phyloP scores from a whole-genome alignment of 2,797 vertebrate species.

The Sebastes wilsoni region DNA sequence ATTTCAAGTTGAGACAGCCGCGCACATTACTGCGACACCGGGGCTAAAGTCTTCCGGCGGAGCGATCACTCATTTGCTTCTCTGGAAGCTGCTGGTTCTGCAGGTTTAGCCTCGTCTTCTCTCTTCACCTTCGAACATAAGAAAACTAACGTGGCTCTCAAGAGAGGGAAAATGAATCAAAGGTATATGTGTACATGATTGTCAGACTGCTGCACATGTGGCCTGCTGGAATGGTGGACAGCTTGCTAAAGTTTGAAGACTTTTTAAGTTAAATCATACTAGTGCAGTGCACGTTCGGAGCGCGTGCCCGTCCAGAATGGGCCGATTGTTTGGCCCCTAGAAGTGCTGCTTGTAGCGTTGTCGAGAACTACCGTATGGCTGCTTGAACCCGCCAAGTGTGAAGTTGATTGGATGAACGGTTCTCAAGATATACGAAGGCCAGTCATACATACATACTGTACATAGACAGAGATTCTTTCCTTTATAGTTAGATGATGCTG shows the following conservation, averaged over 20 bases:
- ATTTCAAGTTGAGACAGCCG: constrained; percentile 70
- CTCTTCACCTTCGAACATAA: constrained; percentile 41
- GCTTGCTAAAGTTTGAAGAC: background rate
- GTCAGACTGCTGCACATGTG: background rate
- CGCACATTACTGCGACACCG: constrained; percentile 42
- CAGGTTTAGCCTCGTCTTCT: constrained; percentile 45
- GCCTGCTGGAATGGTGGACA: background rate
- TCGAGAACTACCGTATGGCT: too few species aligned
- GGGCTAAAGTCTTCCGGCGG: constrained; percentile 34
- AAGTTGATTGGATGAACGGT: background rate
- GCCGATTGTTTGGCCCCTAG: background rate
- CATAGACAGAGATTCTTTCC: background rate
- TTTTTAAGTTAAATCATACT: background rate
- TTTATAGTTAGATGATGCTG: background rate
- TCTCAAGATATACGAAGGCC: background rate
- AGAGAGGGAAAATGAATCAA: background rate
- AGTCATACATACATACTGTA: background rate
- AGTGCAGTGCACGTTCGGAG: background rate
- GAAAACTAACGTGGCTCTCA: constrained; percentile 12
- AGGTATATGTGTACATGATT: background rate
- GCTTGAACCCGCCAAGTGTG: background rate
- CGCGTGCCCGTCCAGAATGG: too few species aligned
- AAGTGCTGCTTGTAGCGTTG: background rate
- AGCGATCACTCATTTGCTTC: constrained; percentile 44
- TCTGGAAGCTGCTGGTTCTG: constrained; percentile 48